Base-by-base conservation (phyloP, 2,888 invertebrate species). In the Thecophora atra region DNA sequence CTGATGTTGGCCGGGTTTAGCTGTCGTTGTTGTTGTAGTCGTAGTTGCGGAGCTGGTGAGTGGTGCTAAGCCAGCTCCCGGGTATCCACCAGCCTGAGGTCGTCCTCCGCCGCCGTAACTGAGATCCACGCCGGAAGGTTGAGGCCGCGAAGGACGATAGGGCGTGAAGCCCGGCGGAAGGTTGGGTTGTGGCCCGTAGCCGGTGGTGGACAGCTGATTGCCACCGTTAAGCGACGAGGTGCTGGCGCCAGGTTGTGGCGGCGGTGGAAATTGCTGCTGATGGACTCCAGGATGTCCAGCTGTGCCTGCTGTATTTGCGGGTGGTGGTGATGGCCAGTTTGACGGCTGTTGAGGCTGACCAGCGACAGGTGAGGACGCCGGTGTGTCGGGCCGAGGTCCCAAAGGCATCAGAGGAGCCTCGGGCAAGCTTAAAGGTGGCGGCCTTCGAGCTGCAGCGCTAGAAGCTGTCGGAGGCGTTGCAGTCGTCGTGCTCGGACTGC, bases 321-420 rank as follows among this genome's bases (percentile, higher is more conserved):
- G 21, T 26, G 71, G 13, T 26, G 71, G 13, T 28, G 26, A 26
- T 19, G 82, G 82, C 81, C 83, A 83, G 56, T 81, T 76, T 11
- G 79, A 77, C 65, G 73, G 76, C 60, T 77, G 76, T 5, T 75
- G 81, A 0, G 79, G 79, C 2, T 77, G 79, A 0, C 72, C 76
- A 1, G 78, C 83, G 15, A 80, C 78, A 0, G 84, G 83, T 7
- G 84, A 80, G 0, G 84, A 81, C 6, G 76, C 74, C 1, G 83
- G 85, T 28, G 85, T 85, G 54, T 84, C 85, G 1, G 83, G 83
- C 4, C 84, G 79, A 6, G 84, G 85, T 11, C 85, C 84, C 60
- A 83, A 60, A 0, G 83, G 85, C 77, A 80, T 77, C 6, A 83
- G 60, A 4, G 83, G 85, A 4, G 84, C 83, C 75, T 83, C 79